Evolutionary conservation across 1,140 invertebrate species (phyloP).

Genomic region (Drosophila carrolli): DNA sequence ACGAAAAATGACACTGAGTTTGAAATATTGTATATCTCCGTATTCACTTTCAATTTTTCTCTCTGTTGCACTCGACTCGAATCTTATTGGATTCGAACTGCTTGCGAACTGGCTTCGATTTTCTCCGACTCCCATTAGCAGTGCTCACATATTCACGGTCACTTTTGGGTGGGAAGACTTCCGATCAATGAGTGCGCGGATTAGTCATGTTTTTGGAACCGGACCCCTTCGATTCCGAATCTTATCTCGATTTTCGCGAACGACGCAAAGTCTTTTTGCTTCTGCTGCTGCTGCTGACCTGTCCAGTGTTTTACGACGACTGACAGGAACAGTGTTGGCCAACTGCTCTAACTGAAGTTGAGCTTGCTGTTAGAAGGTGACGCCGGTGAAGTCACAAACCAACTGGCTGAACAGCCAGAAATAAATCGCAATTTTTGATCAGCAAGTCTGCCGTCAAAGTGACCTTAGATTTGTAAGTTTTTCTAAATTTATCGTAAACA

Average conservation of each 20-base stretch:
- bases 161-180: slow-evolving; percentile 7
- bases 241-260: slow-evolving; percentile 31
- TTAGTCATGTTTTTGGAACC: slow-evolving; percentile 27
- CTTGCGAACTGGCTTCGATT: slow-evolving; percentile 5
- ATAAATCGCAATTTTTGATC: no score
- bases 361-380: background rate
- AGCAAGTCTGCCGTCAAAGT: background rate
- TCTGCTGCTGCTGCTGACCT: slow-evolving; percentile 15
- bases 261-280: slow-evolving; percentile 11
- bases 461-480: background rate
- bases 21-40: no score
- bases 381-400: background rate
- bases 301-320: slow-evolving; percentile 10
- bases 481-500: no score
- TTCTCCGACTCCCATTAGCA: slow-evolving; percentile 8
- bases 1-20: slow-evolving; percentile 15
- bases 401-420: background rate
- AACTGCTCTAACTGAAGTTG: background rate
- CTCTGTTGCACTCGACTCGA: slow-evolving; percentile 10
- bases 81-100: slow-evolving; percentile 19
- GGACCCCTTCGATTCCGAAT: slow-evolving; percentile 16
- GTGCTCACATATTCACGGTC: slow-evolving; percentile 27
- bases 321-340: background rate
- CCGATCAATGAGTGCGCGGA: background rate
- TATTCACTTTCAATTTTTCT: slow-evolving; percentile 28